phyloP scores from a whole-genome alignment of 2,888 invertebrate genomes.

The Meandrusa payeni region DNA sequence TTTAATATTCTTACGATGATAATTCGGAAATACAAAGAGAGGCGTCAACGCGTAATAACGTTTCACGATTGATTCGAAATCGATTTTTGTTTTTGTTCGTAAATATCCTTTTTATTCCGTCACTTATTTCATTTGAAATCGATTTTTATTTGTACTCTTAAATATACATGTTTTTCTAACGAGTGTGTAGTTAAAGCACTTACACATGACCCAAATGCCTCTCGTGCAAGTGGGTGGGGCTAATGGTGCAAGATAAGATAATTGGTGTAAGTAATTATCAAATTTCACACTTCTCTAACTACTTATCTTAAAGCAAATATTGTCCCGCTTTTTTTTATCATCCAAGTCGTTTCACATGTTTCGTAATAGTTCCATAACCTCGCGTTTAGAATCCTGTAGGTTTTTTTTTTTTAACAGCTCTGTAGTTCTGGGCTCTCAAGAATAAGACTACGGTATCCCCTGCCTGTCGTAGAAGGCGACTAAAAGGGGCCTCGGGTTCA shows the following conservation, averaged over 20 bases:
- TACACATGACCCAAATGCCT: constrained; percentile 39
- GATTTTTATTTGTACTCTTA: too few species aligned
- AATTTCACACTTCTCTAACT: constrained; percentile 64
- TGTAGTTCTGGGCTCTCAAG: too few species aligned
- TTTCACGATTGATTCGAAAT: too few species aligned
- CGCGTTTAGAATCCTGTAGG: constrained; percentile 29
- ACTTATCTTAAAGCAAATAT: constrained; percentile 71
- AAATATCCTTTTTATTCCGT: too few species aligned
- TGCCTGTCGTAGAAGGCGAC: too few species aligned
- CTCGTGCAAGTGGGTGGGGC: constrained; percentile 50
- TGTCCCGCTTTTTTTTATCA: constrained; percentile 56
- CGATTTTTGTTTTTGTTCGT: too few species aligned
- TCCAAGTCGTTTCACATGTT: constrained; percentile 51
- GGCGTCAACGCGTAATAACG: too few species aligned
- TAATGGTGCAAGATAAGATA: constrained; percentile 68
- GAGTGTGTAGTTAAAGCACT: constrained; percentile 24
- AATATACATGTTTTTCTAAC: neutral
- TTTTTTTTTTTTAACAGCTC: constrained; percentile 38
- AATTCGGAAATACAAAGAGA: too few species aligned
- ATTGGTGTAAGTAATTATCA: constrained; percentile 68
- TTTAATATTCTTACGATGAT: too few species aligned
- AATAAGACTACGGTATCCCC: too few species aligned
- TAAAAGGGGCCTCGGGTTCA: too few species aligned
- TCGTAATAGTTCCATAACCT: constrained; percentile 45
- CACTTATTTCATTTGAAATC: too few species aligned